Conservation (phyloP, 2,113 vertebrate genomes). For the Pomatostomus ruficeps region DNA sequence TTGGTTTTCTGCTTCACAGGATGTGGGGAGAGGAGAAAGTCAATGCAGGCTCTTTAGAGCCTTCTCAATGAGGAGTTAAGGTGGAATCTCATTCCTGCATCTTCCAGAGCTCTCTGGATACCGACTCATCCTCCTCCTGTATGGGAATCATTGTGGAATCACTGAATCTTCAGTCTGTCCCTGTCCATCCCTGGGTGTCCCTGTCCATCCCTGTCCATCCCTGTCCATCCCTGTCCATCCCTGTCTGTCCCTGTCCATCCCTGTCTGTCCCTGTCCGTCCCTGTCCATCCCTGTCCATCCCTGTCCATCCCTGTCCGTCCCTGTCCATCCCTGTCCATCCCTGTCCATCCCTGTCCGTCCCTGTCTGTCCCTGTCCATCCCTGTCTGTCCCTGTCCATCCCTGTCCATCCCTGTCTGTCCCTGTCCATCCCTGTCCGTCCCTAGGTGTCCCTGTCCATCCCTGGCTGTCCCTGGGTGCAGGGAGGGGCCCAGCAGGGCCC, state of each 20-base stretch:
- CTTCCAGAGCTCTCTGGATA: neutral
- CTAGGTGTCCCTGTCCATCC: neutral
- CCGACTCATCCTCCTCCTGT: neutral
- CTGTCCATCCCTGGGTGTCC: no score
- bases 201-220: no score
- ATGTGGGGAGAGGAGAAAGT: neutral
- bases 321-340: no score
- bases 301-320: no score
- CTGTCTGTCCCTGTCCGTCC: neutral
- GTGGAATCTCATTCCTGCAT: neutral
- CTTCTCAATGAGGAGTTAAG: neutral
- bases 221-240: neutral
- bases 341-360: no score
- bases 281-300: neutral
- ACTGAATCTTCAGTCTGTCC: neutral
- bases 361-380: no score
- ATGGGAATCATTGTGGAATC: accelerated
- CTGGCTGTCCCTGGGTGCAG: neutral
- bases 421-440: neutral
- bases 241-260: neutral
- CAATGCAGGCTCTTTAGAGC: neutral
- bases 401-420: neutral
- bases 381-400: neutral
- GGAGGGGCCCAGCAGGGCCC: neutral
- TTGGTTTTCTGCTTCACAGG: neutral